Evolutionary conservation across 2,888 invertebrate genomes (phyloP).

Genomic region (Bombyx huttoni): DNA sequence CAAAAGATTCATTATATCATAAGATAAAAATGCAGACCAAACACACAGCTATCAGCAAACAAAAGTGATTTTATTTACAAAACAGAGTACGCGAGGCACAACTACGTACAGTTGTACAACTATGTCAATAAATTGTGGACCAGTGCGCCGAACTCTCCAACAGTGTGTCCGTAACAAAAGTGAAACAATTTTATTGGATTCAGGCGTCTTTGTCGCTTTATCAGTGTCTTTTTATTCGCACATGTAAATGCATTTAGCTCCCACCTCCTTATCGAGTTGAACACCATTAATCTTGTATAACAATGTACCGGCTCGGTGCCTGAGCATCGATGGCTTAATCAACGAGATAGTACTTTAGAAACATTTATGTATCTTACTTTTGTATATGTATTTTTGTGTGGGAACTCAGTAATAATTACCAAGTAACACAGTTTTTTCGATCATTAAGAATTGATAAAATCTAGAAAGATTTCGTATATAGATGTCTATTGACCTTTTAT

Average conservation of each 20-base stretch:
- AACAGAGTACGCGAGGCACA: neutral
- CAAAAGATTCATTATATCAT: no score
- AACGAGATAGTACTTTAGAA: constrained; percentile 12
- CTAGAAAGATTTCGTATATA: no score
- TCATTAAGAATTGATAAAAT: no score
- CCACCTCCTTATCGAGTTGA: constrained; percentile 58
- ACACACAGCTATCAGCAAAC: no score
- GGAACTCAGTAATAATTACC: neutral
- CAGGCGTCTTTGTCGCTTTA: constrained; percentile 60
- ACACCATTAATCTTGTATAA: constrained; percentile 71
- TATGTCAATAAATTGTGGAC: no score
- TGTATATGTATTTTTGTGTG: neutral
- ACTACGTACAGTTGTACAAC: neutral
- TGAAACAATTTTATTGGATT: constrained; percentile 39
- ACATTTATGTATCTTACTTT: neutral
- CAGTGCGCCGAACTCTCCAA: neutral
- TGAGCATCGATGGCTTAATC: constrained; percentile 61
- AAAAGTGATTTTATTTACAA: neutral
- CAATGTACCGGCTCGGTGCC: constrained; percentile 52
- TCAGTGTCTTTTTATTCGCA: constrained; percentile 62
- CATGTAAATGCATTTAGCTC: constrained; percentile 71
- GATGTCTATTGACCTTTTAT: no score
- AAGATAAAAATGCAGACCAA: no score
- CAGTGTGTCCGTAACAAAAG: constrained; percentile 25
- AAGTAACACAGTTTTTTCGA: no score